Percentiles rank a stretch among this genome's conserved stretches.
Conservation (phyloP, 2,888 invertebrate genomes). For the Polylopha cassiicola region DNA sequence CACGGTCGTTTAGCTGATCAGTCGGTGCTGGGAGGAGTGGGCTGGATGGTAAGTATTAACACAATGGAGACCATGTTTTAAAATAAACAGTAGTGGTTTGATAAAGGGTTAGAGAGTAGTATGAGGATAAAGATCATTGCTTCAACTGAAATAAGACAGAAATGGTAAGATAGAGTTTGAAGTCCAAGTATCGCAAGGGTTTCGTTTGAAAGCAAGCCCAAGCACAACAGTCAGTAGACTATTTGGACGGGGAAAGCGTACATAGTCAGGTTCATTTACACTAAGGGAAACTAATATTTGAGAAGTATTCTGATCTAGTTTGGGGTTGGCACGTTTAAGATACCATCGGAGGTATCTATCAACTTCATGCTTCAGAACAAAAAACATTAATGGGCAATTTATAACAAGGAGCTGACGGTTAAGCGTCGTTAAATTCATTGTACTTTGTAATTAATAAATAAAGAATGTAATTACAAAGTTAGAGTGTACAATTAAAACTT, state of each 20-base stretch:
- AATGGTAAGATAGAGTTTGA: constrained; percentile 25
- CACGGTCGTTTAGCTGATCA: constrained; percentile 32
- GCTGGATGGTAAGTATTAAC: constrained; percentile 3
- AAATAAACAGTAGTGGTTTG: constrained; percentile 9
- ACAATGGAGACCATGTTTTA: constrained; percentile 9
- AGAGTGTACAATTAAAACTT: constrained; percentile 16
- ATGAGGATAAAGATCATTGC: constrained; percentile 13
- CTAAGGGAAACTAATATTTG: constrained; percentile 53
- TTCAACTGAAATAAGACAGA: constrained; percentile 11
- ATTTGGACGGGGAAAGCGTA: constrained; percentile 59
- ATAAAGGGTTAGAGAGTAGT: constrained; percentile 3
- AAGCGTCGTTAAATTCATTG: constrained; percentile 34
- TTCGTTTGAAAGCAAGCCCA: constrained; percentile 70
- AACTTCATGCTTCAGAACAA: constrained; percentile 69
- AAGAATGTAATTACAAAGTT: constrained; percentile 7
- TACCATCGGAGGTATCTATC: constrained; percentile 45
- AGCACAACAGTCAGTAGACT: constrained; percentile 59
- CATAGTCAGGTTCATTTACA: constrained; percentile 52
- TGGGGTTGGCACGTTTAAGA: constrained; percentile 40
- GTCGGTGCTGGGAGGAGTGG: constrained; percentile 40
- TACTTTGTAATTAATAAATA: not conserved
- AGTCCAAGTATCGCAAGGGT: constrained; percentile 49
- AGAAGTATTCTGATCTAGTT: constrained; percentile 56
- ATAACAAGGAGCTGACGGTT: constrained; percentile 62
- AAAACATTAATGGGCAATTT: constrained; percentile 48